phyloP scores from a whole-genome alignment of 2,113 vertebrate species.

The Cochlearius cochlearius region DNA sequence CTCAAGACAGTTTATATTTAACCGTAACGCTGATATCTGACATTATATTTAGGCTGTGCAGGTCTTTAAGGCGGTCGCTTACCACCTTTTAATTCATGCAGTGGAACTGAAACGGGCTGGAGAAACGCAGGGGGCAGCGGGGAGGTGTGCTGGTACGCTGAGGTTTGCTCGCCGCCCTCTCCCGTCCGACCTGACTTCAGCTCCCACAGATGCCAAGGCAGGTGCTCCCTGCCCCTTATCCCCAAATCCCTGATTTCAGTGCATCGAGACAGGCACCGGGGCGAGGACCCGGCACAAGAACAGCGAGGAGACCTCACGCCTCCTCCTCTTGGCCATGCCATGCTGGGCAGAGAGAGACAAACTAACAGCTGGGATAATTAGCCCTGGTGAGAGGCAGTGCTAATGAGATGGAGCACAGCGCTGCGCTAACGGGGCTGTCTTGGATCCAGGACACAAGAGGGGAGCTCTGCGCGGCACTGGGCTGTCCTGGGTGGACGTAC shows the following conservation, averaged over 20 bases:
- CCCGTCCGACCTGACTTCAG: accelerated
- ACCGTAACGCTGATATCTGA: neutral
- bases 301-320: neutral
- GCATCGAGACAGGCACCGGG: accelerated
- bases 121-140: accelerated
- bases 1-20: neutral
- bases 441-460: neutral
- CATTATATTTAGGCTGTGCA: neutral
- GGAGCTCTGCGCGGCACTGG: accelerated
- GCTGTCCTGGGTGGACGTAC: neutral
- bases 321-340: neutral
- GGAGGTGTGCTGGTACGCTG: neutral
- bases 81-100: neutral
- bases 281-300: neutral
- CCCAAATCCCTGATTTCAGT: neutral
- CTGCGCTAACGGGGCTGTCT: neutral
- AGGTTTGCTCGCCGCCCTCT: neutral
- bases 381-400: neutral
- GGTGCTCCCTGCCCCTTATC: neutral
- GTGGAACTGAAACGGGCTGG: neutral
- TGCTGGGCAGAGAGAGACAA: neutral
- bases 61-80: neutral
- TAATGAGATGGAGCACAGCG: neutral
- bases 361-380: neutral
- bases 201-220: neutral